A percentile compares a stretch with the other conserved stretches of the same genome.
Evolutionary conservation across 2,888 invertebrate species (phyloP).

Genomic region (Helobdella robusta): DNA sequence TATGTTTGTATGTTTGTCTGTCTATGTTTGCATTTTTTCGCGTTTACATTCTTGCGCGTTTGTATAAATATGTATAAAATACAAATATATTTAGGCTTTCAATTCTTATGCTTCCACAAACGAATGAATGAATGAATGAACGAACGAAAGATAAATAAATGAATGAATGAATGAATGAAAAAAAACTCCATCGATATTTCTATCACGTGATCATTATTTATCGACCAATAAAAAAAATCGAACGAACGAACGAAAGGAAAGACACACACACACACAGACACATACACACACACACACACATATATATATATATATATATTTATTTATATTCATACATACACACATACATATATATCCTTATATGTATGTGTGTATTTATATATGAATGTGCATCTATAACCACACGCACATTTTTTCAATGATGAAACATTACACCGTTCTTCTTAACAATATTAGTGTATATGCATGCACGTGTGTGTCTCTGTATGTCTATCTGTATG

Average conservation of each 20-base stretch:
- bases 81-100: too few species aligned
- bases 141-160: neutral
- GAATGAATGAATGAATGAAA: neutral
- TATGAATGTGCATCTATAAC: neutral
- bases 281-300: conserved; percentile 6
- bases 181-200: neutral
- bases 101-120: neutral
- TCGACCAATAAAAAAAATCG: neutral
- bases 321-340: conserved; percentile 4
- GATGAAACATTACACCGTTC: too few species aligned
- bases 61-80: neutral
- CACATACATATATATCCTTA: conserved; percentile 2
- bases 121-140: neutral
- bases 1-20: neutral
- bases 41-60: neutral
- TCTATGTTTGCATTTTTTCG: neutral
- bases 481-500: too few species aligned
- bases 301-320: neutral
- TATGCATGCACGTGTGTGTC: too few species aligned
- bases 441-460: too few species aligned
- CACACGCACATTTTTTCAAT: neutral
- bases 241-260: neutral
- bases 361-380: neutral
- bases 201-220: neutral
- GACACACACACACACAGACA: neutral